Evolutionary conservation across 2,888 invertebrate genomes (phyloP), one percentile per base, ranked within the genome.

Genomic region (Ceramica pisi): DNA sequence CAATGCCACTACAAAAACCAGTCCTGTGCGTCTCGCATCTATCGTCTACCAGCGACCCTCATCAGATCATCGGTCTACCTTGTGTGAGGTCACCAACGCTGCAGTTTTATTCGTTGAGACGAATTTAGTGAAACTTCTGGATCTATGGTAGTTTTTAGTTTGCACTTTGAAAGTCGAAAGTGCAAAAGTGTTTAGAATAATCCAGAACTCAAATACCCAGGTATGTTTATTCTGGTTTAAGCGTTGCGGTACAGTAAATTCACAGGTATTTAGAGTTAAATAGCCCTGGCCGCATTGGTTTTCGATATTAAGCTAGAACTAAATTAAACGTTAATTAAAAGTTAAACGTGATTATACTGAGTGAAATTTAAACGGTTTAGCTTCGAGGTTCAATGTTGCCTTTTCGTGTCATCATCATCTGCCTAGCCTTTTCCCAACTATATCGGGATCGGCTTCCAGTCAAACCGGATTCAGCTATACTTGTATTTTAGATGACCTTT

Each of bases 181-280:
- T 7, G 38, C 0, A 8, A 19, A 38, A 46, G n/a, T 48, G 41
- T 48, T 67, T 9, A 23, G 26, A 75, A 63, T 65, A 8, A 61
- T 31, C 21, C 16, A 10, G 6, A 38, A 38, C 72, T 61, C 5
- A 57, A 23, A 44, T 53, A 44, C 16, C 44, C 26, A 31, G 56
- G 53, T 62, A 26, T 26, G 55, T 64, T 65, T 41, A 46, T 61
- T 57, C 56, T 14, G 14, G 64, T 60, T 61, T 59, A 2, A 44
- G 50, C 48, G 31, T 31, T 51, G 75, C 38, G 59, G 73, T 57
- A 44, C 41, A 50, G 21, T 51, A 51, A 61, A 67, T 48, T 69
- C 67, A 67, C 21, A 46, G 46, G 72, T 65, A 57, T 64, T 69
- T 65, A 53, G 44, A 69, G 50, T 63, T 69, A 65, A 69, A 69